Conservation (phyloP, 2,888 invertebrate genomes). For the Dugesia japonica region DNA sequence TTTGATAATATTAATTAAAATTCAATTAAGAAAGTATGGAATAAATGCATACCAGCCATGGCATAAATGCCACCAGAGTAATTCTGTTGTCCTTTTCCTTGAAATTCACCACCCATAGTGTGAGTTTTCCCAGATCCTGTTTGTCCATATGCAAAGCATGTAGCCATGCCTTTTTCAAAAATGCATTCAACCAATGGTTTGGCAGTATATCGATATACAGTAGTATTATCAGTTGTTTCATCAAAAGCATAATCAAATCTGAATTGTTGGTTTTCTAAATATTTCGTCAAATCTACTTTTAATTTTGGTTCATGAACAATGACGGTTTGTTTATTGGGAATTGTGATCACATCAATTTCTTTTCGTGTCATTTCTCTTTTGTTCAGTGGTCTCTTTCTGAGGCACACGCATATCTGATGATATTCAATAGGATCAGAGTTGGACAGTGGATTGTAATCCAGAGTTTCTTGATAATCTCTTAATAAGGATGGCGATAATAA, state of each 20-base stretch:
- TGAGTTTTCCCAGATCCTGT: slow-evolving; percentile 83
- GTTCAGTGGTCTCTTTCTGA: slow-evolving; percentile 83
- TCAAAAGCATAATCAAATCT: slow-evolving; percentile 97
- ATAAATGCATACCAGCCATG: slow-evolving; percentile 56
- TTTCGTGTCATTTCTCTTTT: slow-evolving; percentile 62
- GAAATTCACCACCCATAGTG: slow-evolving; percentile 93
- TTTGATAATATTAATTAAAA: no score
- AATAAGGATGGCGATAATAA: no score
- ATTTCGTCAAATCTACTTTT: slow-evolving; percentile 85
- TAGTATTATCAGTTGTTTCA: slow-evolving; percentile 75
- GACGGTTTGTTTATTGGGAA: slow-evolving; percentile 66
- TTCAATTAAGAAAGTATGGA: neutral
- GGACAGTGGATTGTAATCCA: slow-evolving; percentile 71
- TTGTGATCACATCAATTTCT: slow-evolving; percentile 88
- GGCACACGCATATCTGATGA: slow-evolving; percentile 93
- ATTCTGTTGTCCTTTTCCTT: slow-evolving; percentile 74
- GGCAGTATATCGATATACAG: slow-evolving; percentile 59
- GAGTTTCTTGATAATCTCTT: slow-evolving; percentile 45
- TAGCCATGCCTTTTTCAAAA: slow-evolving; percentile 96
- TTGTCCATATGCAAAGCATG: slow-evolving; percentile 98
- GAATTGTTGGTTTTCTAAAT: slow-evolving; percentile 89
- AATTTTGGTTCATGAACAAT: slow-evolving; percentile 51
- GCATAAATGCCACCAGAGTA: slow-evolving; percentile 79
- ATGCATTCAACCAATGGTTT: slow-evolving; percentile 89
- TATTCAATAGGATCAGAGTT: slow-evolving; percentile 56